Evolutionary conservation across 2,113 vertebrate genomes (phyloP).

Genomic region (Saguinus imperator): DNA sequence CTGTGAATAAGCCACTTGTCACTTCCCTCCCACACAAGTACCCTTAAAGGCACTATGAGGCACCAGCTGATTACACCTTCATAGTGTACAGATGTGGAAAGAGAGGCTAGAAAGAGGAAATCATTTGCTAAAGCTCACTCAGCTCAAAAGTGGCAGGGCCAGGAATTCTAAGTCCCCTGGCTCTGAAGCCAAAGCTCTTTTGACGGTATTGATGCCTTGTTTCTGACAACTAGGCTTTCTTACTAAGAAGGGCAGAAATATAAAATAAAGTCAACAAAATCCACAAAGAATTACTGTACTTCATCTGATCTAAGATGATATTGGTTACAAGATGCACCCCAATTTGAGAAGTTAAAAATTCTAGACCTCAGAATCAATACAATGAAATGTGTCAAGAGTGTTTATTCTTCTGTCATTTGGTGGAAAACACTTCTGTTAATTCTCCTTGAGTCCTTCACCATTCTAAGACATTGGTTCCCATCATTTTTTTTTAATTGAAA

Average conservation of each 20-base stretch:
- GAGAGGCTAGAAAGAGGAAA: background rate
- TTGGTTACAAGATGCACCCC: background rate
- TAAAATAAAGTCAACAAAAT: background rate
- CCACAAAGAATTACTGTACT: background rate
- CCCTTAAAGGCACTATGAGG: background rate
- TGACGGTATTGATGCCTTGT: background rate
- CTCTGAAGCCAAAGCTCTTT: slow-evolving; percentile 3
- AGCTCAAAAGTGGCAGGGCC: background rate
- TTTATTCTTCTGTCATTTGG: background rate
- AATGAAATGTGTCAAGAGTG: background rate
- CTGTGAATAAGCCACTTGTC: background rate
- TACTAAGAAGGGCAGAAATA: background rate
- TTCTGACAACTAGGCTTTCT: background rate
- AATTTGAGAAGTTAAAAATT: background rate
- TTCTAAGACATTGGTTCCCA: background rate
- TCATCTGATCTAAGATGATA: background rate
- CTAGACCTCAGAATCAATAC: background rate
- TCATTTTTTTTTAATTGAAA: background rate
- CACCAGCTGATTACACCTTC: background rate
- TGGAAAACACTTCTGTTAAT: background rate
- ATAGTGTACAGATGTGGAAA: background rate
- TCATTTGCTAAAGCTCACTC: background rate
- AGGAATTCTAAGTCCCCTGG: background rate
- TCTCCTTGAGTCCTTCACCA: background rate
- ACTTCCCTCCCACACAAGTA: background rate